Evolutionary conservation across 1,140 invertebrate genomes (phyloP), one percentile per base, ranked within the genome.

Genomic region (Bombus balteatus): DNA sequence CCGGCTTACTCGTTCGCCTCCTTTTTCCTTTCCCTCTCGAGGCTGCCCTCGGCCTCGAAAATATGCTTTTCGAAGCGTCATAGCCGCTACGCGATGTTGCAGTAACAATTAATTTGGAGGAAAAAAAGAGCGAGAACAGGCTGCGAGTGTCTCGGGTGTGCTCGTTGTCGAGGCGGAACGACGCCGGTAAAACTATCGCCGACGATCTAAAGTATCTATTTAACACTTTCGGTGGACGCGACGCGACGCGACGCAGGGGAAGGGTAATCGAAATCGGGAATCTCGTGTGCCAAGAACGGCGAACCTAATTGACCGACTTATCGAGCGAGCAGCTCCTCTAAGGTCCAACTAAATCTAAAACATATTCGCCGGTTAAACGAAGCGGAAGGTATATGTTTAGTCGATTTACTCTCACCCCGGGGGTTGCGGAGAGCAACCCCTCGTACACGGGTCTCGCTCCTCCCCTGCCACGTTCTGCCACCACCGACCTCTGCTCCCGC

Each of bases 381-480:
- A 94, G 90, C 92, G 93, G 91, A 94, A 94, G 92, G 92, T 94
- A 94, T 93, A 94, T 93, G 92, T 94, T 94, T 94, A 94, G 93
- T 94, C 92, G 93, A 94, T 94, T 94, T 94, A 94, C 89, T 79
- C 65, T 85, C 85, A 65, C 66, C 81, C 79, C 78, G 80, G 81
- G 89, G 86, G 81, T 75, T 74, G 81, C 85, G 53, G 57, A 79
- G 78, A 80, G 74, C 86, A 79, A 83, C 83, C 90, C 91, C 87
- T 90, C 82, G 85, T 71, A 78, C 84, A 70, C 53, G 81, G 71
- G 43, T 79, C 78, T 66, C 87, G 37, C 72, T 81, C 83, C 83
- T 85, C 89, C 85, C 84, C 78, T 62, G 41, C 71, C 57, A 37
- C 81, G 85, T 85, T 62, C 87, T 71, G 87, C 89, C 90, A 12